Evolutionary conservation across 2,113 vertebrate genomes (phyloP).

Genomic region (Xiphophorus hellerii): DNA sequence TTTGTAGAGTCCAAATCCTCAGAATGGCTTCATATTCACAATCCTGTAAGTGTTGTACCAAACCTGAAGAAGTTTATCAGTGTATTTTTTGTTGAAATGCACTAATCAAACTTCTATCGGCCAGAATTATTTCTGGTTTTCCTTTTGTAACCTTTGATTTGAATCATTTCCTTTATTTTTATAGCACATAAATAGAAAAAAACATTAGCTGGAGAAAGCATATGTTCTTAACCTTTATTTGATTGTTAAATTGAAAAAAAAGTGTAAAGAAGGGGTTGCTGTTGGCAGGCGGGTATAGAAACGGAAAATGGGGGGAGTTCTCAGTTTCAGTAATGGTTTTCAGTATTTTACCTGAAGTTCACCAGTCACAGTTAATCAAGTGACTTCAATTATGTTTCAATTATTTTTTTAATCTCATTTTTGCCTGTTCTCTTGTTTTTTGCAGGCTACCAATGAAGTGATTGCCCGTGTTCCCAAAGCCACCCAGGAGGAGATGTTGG

Average conservation of each 20-base stretch:
- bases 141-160: too few species aligned
- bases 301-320: background rate
- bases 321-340: background rate
- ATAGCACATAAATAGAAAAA: background rate
- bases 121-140: background rate
- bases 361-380: too few species aligned
- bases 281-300: background rate
- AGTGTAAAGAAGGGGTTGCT: too few species aligned
- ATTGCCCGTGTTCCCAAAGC: constrained; percentile 89
- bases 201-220: background rate
- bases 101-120: too few species aligned
- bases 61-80: too few species aligned
- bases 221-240: background rate
- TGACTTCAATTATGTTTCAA: too few species aligned
- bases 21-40: constrained; percentile 95
- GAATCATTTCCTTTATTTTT: background rate
- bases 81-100: too few species aligned
- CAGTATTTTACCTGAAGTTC: too few species aligned
- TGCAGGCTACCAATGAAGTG: constrained; percentile 93
- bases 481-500: constrained; percentile 92
- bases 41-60: constrained; percentile 87
- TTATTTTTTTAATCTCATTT: too few species aligned
- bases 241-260: too few species aligned
- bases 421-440: background rate
- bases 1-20: constrained; percentile 93